A percentile compares a stretch with the other conserved stretches of the same genome.
Evolutionary conservation across 1,140 invertebrate genomes (phyloP).

Genomic region (Latrodectus geometricus): DNA sequence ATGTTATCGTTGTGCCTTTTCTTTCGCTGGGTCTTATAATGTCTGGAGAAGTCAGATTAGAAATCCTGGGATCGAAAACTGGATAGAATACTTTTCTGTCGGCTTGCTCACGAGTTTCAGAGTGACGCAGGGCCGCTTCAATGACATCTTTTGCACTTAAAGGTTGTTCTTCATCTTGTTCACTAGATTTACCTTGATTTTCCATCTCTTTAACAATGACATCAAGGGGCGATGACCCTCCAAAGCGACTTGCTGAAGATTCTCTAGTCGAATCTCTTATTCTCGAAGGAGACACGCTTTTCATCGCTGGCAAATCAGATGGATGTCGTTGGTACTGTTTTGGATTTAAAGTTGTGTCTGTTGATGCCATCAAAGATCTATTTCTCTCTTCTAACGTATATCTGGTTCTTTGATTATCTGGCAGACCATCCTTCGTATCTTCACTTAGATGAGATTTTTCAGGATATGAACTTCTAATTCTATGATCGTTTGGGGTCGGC

Average conservation of each 20-base stretch:
- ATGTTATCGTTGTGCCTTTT: constrained; percentile 38
- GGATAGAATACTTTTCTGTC: constrained; percentile 35
- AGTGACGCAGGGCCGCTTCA: constrained; percentile 15
- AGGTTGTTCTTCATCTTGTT: background rate
- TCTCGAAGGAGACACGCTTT: background rate
- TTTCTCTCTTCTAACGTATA: too few relatives aligned
- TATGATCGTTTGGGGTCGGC: too few relatives aligned
- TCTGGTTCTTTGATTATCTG: too few relatives aligned
- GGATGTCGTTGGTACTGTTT: background rate
- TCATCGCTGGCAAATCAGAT: background rate
- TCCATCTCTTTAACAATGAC: background rate
- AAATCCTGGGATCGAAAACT: constrained; percentile 21
- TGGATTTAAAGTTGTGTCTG: background rate
- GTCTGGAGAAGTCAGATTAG: constrained; percentile 46
- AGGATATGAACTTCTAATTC: too few relatives aligned
- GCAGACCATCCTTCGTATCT: too few relatives aligned
- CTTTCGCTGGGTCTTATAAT: constrained; percentile 35
- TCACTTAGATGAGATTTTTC: too few relatives aligned
- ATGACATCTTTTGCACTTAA: constrained; percentile 45
- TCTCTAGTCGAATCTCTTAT: background rate
- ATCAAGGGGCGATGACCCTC: too few relatives aligned
- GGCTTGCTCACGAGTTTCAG: background rate
- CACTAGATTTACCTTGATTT: background rate
- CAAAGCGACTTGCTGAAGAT: background rate
- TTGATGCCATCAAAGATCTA: background rate